These are phyloP conservation scores for Temnothorax rugatulus DNA, from an alignment of 2,888 invertebrate species.

Conservation along the genomic window DNA sequence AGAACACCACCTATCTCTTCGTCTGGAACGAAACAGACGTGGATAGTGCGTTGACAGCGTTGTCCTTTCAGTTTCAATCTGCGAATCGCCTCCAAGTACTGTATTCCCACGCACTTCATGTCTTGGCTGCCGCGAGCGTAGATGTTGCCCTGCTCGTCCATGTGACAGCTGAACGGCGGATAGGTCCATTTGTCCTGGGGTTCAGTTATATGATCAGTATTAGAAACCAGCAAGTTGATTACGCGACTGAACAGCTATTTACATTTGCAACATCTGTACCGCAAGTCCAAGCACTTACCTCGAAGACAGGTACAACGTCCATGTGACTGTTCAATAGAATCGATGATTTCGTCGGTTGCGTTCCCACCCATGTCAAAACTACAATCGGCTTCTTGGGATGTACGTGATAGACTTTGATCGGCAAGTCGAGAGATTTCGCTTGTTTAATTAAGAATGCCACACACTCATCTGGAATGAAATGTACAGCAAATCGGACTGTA, in stretches of 20 bases:
- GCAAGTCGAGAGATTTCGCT: conserved; percentile 90
- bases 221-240: neutral
- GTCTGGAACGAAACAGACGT: conserved; percentile 92
- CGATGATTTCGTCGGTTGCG: conserved; percentile 90
- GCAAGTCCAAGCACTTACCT: conserved; percentile 87
- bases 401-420: conserved; percentile 88
- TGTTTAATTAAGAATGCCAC: conserved; percentile 92
- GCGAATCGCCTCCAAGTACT: conserved; percentile 92
- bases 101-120: conserved; percentile 94
- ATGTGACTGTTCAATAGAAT: conserved; percentile 97
- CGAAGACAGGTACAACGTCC: conserved; percentile 98
- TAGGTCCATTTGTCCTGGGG: conserved; percentile 97
- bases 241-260: neutral
- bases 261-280: neutral
- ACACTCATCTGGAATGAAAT: conserved; percentile 89
- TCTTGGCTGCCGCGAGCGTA: conserved; percentile 92
- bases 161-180: conserved; percentile 95
- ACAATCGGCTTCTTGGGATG: conserved; percentile 92
- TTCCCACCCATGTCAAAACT: conserved; percentile 94
- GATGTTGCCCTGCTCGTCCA: conserved; percentile 94
- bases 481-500: neutral
- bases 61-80: conserved; percentile 88
- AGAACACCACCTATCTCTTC: conserved; percentile 92
- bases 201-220: neutral
- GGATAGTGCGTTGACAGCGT: conserved; percentile 89